phyloP scores from a whole-genome alignment of 2,797 vertebrate genomes.

The Karalla daura region DNA sequence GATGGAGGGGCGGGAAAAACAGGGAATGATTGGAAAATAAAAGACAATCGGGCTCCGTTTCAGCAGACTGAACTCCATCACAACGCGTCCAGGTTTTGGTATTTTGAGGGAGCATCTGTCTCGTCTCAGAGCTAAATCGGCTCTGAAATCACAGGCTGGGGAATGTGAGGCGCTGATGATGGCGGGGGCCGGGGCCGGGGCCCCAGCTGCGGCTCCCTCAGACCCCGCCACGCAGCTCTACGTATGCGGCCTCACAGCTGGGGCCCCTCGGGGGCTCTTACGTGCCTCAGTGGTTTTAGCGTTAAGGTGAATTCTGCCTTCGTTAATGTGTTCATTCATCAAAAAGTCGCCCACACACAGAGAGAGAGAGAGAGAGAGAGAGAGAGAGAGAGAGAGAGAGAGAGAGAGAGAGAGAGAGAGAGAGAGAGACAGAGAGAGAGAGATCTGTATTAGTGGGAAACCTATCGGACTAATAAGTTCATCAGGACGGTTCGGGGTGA shows the following conservation, averaged over 20 bases:
- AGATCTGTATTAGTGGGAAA: constrained; percentile 34
- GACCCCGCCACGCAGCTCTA: constrained; percentile 60
- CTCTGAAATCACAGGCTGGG: constrained; percentile 69
- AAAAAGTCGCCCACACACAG: constrained; percentile 46
- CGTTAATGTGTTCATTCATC: constrained; percentile 65
- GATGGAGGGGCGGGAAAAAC: neutral
- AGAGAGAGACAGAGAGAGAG: too few relatives aligned
- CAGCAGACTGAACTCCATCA: constrained; percentile 16
- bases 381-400: too few relatives aligned
- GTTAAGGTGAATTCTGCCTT: constrained; percentile 48
- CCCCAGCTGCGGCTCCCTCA: constrained; percentile 71
- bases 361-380: too few relatives aligned
- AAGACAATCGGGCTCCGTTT: neutral
- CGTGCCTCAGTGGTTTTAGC: constrained; percentile 55
- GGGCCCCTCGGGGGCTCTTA: constrained; percentile 58
- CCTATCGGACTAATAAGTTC: constrained; percentile 52
- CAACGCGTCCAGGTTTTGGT: constrained; percentile 37
- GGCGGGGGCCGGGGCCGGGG: constrained; percentile 42
- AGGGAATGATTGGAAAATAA: neutral
- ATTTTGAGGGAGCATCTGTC: constrained; percentile 77
- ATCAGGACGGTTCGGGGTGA: constrained; percentile 34
- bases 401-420: too few relatives aligned
- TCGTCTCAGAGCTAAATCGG: constrained; percentile 71
- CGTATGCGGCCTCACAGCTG: constrained; percentile 74
- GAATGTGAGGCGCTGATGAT: constrained; percentile 54